A percentile compares a stretch with the other conserved stretches of the same genome.
Evolutionary conservation across 2,888 invertebrate genomes (phyloP).

Genomic region (Drosophila emarginata): DNA sequence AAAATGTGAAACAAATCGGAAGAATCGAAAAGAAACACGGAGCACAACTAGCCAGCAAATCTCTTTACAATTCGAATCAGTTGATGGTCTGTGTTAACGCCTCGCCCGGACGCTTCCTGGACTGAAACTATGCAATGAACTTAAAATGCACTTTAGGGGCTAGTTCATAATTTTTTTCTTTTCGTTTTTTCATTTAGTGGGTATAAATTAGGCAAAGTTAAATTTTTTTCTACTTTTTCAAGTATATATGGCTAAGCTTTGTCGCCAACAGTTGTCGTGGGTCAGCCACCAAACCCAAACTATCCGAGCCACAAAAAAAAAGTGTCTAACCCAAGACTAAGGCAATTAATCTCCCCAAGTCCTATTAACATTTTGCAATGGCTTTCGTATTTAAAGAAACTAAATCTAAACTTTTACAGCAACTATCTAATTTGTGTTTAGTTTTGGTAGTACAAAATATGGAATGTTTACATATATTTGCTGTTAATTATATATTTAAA

Average conservation of each 20-base stretch:
- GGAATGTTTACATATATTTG: too few species aligned
- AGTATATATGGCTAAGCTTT: background rate
- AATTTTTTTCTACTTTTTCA: constrained; percentile 28
- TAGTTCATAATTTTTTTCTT: constrained; percentile 8
- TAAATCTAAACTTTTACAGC: too few species aligned
- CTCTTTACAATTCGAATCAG: background rate
- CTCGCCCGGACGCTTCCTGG: constrained; percentile 48
- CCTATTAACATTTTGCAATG: constrained; percentile 41
- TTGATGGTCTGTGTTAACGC: constrained; percentile 43
- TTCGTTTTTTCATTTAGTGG: constrained; percentile 58
- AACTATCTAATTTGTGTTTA: too few species aligned
- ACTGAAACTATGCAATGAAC: constrained; percentile 40
- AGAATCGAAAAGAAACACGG: background rate
- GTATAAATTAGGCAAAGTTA: constrained; percentile 56
- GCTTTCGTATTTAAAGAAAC: constrained; percentile 38
- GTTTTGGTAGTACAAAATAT: too few species aligned
- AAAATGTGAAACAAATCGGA: constrained; percentile 35
- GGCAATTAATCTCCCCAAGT: constrained; percentile 55
- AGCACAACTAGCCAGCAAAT: background rate
- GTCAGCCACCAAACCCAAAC: background rate
- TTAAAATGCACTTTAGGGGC: constrained; percentile 66
- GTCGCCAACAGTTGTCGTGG: constrained; percentile 17
- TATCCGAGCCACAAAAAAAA: background rate
- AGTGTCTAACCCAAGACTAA: constrained; percentile 10
- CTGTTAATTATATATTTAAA: too few species aligned